These are phyloP conservation scores for Helostoma temminkii DNA, from an alignment of 2,797 vertebrate species.

Conservation along the genomic window DNA sequence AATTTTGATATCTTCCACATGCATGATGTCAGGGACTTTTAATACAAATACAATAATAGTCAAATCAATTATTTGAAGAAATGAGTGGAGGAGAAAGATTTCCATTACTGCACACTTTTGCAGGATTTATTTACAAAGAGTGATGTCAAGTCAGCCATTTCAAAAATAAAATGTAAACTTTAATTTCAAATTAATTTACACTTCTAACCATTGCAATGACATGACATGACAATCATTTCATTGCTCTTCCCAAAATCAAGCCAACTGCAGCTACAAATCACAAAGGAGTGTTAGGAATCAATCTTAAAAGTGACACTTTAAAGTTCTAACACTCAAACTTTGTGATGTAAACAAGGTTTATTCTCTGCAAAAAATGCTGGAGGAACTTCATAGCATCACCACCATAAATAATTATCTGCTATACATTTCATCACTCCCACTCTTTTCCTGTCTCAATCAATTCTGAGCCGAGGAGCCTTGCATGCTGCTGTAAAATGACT, in stretches of 20 bases:
- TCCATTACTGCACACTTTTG: not conserved
- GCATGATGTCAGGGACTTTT: constrained; percentile 18
- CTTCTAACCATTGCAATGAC: not conserved
- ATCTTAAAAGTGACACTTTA: constrained; percentile 29
- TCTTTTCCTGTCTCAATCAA: constrained; percentile 80
- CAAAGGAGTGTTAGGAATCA: constrained; percentile 8
- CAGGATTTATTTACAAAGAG: not conserved
- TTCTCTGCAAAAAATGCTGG: constrained; percentile 49
- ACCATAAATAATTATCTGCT: constrained; percentile 80
- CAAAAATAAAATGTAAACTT: not conserved
- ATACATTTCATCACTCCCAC: constrained; percentile 83
- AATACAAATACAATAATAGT: constrained; percentile 4
- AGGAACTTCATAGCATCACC: constrained; percentile 60
- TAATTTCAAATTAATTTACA: not conserved
- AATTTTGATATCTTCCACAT: constrained; percentile 32
- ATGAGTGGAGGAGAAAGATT: not conserved
- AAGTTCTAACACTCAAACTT: constrained; percentile 49
- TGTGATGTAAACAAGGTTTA: constrained; percentile 50
- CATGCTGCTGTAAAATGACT: constrained; percentile 78
- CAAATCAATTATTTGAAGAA: not conserved
- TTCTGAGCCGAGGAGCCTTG: constrained; percentile 72
- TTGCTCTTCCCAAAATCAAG: not conserved
- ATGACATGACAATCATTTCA: not conserved
- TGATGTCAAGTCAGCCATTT: not conserved
- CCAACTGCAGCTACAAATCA: constrained; percentile 9